Conservation (phyloP, 2,888 invertebrate genomes). For the Amphipyra tragopoginis region DNA sequence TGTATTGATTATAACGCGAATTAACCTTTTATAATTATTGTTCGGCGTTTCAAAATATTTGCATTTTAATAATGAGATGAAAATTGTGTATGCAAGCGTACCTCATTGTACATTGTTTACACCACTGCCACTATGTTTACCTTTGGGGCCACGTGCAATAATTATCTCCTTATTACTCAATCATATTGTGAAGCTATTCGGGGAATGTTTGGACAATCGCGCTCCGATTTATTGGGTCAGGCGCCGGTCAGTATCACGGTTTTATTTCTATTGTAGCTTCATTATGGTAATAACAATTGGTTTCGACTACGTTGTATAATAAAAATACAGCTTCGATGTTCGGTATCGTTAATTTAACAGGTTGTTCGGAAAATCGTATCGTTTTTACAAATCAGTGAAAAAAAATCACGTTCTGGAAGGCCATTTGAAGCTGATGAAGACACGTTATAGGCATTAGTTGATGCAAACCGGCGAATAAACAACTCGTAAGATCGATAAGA, state of each 20-base stretch:
- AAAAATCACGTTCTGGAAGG: too few species aligned
- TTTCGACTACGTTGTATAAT: not conserved
- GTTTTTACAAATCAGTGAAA: too few species aligned
- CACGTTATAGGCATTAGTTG: too few species aligned
- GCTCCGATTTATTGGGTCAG: slow-evolving; percentile 67
- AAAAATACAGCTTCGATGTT: not conserved
- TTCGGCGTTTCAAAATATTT: not conserved
- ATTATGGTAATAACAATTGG: slow-evolving; percentile 17
- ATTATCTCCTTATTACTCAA: slow-evolving; percentile 81
- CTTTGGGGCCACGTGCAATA: slow-evolving; percentile 75
- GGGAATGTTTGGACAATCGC: slow-evolving; percentile 72
- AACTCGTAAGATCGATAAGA: too few species aligned
- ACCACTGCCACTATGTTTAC: slow-evolving; percentile 66
- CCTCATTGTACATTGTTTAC: slow-evolving; percentile 60
- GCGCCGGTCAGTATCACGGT: slow-evolving; percentile 56
- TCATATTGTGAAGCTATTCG: slow-evolving; percentile 79
- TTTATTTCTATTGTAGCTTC: slow-evolving; percentile 38
- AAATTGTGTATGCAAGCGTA: slow-evolving; percentile 40
- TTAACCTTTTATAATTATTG: too few species aligned
- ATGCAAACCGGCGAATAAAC: too few species aligned
- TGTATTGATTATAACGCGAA: too few species aligned
- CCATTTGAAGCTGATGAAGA: too few species aligned
- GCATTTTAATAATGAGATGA: slow-evolving; percentile 6
- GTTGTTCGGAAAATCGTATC: too few species aligned
- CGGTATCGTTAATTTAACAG: too few species aligned